Evolutionary conservation across 2,888 invertebrate genomes (phyloP), one percentile per base, ranked within the genome.

Genomic region (Thera obeliscata): DNA sequence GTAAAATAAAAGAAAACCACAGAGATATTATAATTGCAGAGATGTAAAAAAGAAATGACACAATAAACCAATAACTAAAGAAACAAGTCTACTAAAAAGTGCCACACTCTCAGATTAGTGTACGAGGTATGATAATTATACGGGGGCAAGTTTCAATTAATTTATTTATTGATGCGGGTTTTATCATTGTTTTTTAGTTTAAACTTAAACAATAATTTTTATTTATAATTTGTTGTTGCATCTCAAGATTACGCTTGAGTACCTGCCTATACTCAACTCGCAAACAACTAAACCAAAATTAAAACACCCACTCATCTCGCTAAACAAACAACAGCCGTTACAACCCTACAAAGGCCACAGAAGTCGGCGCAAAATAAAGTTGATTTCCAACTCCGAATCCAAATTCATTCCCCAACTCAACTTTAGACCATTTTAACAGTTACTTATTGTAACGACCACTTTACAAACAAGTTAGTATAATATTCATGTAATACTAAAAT

Each of bases 331-430:
- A 73, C 69, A 69, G 64, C 72, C 64, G 70, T 71, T 68, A 72
- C 71, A 70, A 61, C 69, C 67, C 70, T 73, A 67, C 50, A 59
- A 61, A 71, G 52, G 54, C 58, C 63, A 59, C 69, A 68, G 57
- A 66, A 62, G 48, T 69, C 59, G 66, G 67, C 66, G 66, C 64
- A 48, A 69, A 75, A 66, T 70, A 70, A 74, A 73, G 73, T 76
- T 72, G 64, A 71, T 70, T 69, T 71, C 64, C 67, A 70, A 76
- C 74, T 76, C 59, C 66, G 60, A 75, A 74, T 76, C 74, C 69
- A 76, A 75, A 72, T 73, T 71, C 61, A 70, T 67, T 74, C 68
- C 54, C 58, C 58, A 65, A 72, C 66, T 61, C 56, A 67, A 72
- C 67, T 74, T 74, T 57, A 62, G 67, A 58, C 70, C 72, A 69